A percentile compares a stretch with the other conserved stretches of the same genome.
Conservation (phyloP, 2,797 vertebrate genomes). For the Meriones psammophilus region DNA sequence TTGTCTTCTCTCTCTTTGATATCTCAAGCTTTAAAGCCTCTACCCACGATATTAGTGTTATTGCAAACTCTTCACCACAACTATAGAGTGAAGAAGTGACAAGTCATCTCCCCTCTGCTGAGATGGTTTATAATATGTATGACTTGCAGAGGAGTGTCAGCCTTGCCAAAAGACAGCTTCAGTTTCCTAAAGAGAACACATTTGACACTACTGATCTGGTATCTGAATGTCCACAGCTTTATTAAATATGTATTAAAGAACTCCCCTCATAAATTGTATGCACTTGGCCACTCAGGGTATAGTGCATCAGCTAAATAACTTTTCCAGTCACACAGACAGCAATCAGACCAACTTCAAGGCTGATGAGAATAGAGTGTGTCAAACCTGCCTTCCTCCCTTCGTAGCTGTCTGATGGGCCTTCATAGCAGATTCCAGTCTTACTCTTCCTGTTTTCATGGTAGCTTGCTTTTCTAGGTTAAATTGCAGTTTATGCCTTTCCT, state of each 20-base stretch:
- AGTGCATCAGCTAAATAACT: conserved; percentile 87
- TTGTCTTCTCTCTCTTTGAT: conserved; percentile 65
- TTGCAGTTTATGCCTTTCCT: not conserved
- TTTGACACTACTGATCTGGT: conserved; percentile 88
- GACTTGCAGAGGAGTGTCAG: conserved; percentile 80
- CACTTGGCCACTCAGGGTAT: conserved; percentile 84
- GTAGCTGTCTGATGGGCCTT: not conserved
- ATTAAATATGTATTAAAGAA: conserved; percentile 90
- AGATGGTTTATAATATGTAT: conserved; percentile 85
- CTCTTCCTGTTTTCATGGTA: not conserved
- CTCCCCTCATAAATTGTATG: conserved; percentile 87
- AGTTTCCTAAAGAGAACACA: conserved; percentile 86
- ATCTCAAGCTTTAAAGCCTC: conserved; percentile 71
- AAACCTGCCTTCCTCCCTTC: not conserved
- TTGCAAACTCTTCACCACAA: conserved; percentile 61
- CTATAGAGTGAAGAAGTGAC: conserved; percentile 63
- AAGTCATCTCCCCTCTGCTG: conserved; percentile 82
- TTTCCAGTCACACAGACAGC: conserved; percentile 84
- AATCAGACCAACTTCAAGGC: not conserved
- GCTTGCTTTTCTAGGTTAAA: not conserved
- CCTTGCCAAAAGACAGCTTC: conserved; percentile 83
- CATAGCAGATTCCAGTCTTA: not conserved
- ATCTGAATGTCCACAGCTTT: conserved; percentile 87
- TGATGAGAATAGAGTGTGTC: not conserved
- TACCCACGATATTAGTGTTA: conserved; percentile 77